Conservation (phyloP, 2,888 invertebrate species). For the Acanthopleura granulata region DNA sequence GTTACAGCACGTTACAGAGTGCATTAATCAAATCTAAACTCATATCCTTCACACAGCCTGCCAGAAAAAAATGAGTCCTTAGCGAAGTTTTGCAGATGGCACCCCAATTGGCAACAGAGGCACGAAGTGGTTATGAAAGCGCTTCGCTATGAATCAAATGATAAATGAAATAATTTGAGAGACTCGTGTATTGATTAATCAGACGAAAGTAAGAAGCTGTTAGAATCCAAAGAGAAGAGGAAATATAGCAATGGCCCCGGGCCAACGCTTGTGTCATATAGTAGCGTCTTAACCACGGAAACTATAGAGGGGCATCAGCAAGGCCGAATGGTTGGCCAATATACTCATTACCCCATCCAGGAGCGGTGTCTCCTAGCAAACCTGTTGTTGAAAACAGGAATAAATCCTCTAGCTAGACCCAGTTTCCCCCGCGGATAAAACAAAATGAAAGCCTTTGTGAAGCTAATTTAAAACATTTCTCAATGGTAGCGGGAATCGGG, state of each 20-base stretch:
- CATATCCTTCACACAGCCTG: not conserved
- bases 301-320: too few relatives aligned
- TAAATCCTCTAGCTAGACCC: not conserved
- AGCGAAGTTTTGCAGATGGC: slow-evolving; percentile 5
- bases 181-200: slow-evolving; percentile 8
- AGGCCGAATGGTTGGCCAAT: too few relatives aligned
- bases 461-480: slow-evolving; percentile 16
- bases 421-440: slow-evolving; percentile 10
- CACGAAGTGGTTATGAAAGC: slow-evolving; percentile 16
- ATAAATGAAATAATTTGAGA: slow-evolving; percentile 17
- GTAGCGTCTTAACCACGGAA: too few relatives aligned
- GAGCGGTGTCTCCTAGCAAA: not conserved
- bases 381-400: slow-evolving; percentile 3
- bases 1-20: not conserved
- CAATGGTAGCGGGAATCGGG: not conserved
- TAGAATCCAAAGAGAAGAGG: not conserved
- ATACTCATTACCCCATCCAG: not conserved
- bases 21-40: slow-evolving; percentile 6
- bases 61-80: not conserved
- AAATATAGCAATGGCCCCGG: not conserved
- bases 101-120: not conserved
- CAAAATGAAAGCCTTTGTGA: slow-evolving; percentile 18
- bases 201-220: not conserved
- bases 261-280: not conserved
- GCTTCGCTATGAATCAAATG: slow-evolving; percentile 9